Evolutionary conservation across 2,797 vertebrate genomes (phyloP).

Genomic region (Brachymystax lenok): DNA sequence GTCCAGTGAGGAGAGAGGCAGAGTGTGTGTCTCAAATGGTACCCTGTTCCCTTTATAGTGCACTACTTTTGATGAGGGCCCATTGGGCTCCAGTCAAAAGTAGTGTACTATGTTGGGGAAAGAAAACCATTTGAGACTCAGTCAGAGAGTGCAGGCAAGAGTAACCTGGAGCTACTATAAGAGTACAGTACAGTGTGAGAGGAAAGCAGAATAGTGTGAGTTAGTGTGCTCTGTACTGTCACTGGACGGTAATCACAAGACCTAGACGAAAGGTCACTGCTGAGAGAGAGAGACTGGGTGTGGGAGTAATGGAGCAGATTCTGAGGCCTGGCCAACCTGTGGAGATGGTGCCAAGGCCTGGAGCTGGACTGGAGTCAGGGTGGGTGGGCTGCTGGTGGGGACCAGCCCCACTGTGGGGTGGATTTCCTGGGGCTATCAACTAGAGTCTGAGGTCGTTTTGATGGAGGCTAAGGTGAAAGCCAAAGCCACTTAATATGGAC

Average conservation of each 20-base stretch:
- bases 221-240: neutral
- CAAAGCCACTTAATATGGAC: neutral
- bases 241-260: neutral
- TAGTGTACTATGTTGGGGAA: neutral
- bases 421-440: neutral
- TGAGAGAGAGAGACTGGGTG: constrained; percentile 14
- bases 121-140: neutral
- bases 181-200: neutral
- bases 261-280: constrained; percentile 36
- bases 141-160: neutral
- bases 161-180: neutral
- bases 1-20: neutral
- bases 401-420: neutral
- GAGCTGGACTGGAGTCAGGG: neutral
- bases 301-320: neutral
- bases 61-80: no score
- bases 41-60: no score
- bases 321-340: neutral
- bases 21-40: neutral
- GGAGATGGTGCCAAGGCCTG: neutral
- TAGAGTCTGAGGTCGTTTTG: neutral
- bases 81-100: no score
- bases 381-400: neutral
- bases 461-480: neutral
- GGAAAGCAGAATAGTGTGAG: neutral